Conservation (phyloP, 1,140 invertebrate species). For the Atta colombica region DNA sequence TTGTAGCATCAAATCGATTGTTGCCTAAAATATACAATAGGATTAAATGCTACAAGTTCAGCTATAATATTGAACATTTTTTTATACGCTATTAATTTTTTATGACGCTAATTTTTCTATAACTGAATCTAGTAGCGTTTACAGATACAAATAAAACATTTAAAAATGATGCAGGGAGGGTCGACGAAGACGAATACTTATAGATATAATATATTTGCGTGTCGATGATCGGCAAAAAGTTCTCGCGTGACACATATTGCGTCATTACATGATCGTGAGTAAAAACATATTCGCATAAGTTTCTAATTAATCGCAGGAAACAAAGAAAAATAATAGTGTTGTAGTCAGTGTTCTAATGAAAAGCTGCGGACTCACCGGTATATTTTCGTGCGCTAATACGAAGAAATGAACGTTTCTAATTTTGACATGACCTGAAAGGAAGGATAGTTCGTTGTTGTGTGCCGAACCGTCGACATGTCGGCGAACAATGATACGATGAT, state of each 20-base stretch:
- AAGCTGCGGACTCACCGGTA: conserved; percentile 10
- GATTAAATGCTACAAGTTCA: not conserved
- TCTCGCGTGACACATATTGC: conserved; percentile 33
- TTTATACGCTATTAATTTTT: not conserved
- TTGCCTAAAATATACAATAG: not conserved
- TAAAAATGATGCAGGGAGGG: not conserved
- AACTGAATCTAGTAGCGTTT: not conserved
- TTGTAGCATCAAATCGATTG: too few species aligned
- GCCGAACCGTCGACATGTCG: not conserved
- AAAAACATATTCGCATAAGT: conserved; percentile 9
- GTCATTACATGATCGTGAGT: conserved; percentile 40
- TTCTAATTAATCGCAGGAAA: conserved; percentile 54
- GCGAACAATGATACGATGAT: conserved; percentile 26
- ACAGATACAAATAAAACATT: conserved; percentile 1
- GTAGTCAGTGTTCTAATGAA: not conserved
- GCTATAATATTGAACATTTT: not conserved
- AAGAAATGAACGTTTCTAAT: conserved; percentile 40
- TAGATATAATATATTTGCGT: not conserved
- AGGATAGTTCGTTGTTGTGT: conserved; percentile 11
- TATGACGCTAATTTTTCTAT: not conserved
- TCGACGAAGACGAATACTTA: not conserved
- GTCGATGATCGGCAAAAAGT: conserved; percentile 33
- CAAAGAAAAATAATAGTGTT: conserved; percentile 28
- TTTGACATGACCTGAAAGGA: not conserved
- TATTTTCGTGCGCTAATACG: conserved; percentile 4